Evolutionary conservation across 1,140 invertebrate genomes (phyloP).

Genomic region (Mya arenaria): DNA sequence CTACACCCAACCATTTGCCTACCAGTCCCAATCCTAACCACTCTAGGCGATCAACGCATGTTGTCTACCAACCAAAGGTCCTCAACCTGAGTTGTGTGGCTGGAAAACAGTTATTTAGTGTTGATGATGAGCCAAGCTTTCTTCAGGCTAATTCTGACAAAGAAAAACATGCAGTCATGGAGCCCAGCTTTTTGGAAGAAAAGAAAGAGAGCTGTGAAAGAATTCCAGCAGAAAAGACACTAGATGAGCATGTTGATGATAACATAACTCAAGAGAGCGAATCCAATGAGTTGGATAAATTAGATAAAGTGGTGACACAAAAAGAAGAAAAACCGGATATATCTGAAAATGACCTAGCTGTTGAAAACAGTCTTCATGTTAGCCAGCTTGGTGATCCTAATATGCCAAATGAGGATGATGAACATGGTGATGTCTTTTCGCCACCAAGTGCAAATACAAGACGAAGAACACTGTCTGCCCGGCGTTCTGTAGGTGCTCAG

Average conservation of each 20-base stretch:
- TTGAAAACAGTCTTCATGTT: too few relatives aligned
- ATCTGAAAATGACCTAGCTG: too few relatives aligned
- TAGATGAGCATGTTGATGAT: neutral
- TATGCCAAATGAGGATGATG: neutral
- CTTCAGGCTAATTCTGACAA: too few relatives aligned
- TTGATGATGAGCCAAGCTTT: neutral
- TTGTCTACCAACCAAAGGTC: conserved; percentile 68
- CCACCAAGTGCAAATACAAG: conserved; percentile 29
- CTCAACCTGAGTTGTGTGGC: conserved; percentile 53
- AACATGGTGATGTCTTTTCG: neutral
- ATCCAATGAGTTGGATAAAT: neutral
- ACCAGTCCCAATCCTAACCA: conserved; percentile 62
- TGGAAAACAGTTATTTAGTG: conserved; percentile 54
- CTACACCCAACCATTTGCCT: conserved; percentile 67
- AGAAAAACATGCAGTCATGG: too few relatives aligned
- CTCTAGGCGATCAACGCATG: conserved; percentile 72
- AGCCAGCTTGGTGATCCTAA: too few relatives aligned
- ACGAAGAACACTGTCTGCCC: conserved; percentile 28
- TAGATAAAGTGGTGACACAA: neutral
- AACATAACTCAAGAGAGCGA: neutral
- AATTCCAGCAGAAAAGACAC: too few relatives aligned
- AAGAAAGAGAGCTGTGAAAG: too few relatives aligned
- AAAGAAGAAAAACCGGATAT: neutral
- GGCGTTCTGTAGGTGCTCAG: conserved; percentile 1
- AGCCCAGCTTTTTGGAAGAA: too few relatives aligned